Conservation (phyloP, 1,140 invertebrate genomes). For the Adelges cooleyi region DNA sequence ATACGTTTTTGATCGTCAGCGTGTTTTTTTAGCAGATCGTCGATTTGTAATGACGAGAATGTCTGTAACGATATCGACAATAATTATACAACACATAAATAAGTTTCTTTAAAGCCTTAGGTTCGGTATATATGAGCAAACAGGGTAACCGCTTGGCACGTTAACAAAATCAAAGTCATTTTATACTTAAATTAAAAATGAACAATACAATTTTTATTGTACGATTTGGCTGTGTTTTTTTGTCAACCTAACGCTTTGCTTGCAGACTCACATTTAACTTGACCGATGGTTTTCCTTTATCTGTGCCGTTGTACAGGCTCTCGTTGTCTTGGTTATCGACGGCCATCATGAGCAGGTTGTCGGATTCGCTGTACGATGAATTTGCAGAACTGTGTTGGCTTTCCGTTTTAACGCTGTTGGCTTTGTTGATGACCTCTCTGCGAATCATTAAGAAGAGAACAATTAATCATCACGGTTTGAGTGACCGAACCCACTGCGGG, state of each 20-base stretch:
- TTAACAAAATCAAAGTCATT: too few species aligned
- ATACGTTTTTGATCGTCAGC: constrained; percentile 1
- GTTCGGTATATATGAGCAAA: too few species aligned
- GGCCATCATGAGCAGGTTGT: constrained; percentile 4
- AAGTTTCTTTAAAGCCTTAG: too few species aligned
- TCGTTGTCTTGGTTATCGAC: constrained; percentile 17
- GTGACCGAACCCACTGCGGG: too few species aligned
- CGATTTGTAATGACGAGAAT: constrained; percentile 20
- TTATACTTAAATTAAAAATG: too few species aligned
- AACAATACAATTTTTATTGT: too few species aligned
- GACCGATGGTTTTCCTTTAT: not conserved
- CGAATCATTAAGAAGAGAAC: too few species aligned
- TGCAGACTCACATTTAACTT: constrained; percentile 11
- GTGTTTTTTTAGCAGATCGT: not conserved
- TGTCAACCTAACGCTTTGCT: too few species aligned
- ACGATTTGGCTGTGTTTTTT: too few species aligned
- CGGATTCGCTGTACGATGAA: not conserved
- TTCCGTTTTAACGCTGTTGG: not conserved
- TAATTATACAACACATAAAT: too few species aligned
- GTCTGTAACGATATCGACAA: not conserved
- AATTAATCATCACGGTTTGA: too few species aligned
- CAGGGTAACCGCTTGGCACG: too few species aligned
- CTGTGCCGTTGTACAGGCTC: not conserved
- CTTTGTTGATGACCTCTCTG: not conserved
- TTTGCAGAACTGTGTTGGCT: not conserved